These are phyloP conservation scores for Drymodes brunneopygia DNA, from an alignment of 2,113 vertebrate genomes.

Conservation along the genomic window DNA sequence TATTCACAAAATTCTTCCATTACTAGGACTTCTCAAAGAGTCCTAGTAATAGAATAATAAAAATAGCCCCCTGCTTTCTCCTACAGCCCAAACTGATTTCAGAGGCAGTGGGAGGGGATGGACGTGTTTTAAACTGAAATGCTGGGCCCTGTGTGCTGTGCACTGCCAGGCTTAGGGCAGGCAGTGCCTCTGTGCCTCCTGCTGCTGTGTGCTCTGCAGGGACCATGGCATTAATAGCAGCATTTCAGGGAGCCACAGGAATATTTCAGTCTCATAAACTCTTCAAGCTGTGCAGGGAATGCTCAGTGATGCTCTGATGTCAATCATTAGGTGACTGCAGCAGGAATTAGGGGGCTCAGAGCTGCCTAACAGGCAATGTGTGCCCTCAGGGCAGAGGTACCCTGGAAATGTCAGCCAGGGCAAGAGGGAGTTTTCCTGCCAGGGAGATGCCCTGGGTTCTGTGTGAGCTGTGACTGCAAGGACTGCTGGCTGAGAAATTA, in stretches of 20 bases:
- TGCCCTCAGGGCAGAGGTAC: not conserved
- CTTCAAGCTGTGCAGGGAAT: not conserved
- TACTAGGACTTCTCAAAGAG: not conserved
- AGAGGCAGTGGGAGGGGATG: not conserved
- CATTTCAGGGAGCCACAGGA: not conserved
- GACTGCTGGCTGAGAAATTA: not conserved
- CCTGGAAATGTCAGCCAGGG: not conserved
- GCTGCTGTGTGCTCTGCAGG: not conserved
- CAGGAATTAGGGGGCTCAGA: not conserved
- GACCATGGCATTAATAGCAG: not conserved
- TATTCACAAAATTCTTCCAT: too few relatives aligned
- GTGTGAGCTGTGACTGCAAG: not conserved
- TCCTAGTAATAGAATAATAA: not conserved
- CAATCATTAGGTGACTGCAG: not conserved
- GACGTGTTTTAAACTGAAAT: not conserved
- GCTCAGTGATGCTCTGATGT: fast-evolving
- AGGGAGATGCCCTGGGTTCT: not conserved
- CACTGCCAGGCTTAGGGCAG: not conserved
- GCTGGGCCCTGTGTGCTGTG: not conserved
- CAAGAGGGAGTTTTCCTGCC: not conserved
- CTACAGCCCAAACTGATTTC: not conserved
- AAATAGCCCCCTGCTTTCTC: not conserved
- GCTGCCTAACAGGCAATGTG: fast-evolving
- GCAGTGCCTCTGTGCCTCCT: not conserved
- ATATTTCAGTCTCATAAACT: not conserved